Percentiles rank a stretch among this genome's conserved stretches.
Evolutionary conservation across 2,797 vertebrate species (phyloP).

Genomic region (Labroides dimidiatus): DNA sequence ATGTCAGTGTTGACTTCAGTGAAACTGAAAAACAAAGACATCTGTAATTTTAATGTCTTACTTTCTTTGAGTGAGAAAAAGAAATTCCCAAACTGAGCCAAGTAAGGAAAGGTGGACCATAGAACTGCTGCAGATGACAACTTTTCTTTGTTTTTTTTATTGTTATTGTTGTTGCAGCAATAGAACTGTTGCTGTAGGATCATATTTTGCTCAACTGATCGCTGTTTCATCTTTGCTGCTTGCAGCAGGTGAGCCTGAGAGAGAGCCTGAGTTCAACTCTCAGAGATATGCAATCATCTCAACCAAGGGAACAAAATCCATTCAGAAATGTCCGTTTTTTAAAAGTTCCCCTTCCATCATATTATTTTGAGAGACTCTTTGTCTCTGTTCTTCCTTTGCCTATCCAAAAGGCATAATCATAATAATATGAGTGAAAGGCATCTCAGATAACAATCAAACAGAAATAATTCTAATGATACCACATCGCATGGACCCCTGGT

Average conservation of each 20-base stretch:
- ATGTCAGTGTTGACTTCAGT: neutral
- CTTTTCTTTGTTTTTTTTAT: slow-evolving; percentile 12
- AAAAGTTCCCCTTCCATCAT: too few relatives aligned
- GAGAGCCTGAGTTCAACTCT: slow-evolving; percentile 49
- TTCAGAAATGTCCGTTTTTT: slow-evolving; percentile 16
- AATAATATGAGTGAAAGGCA: slow-evolving; percentile 27
- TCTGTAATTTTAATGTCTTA: neutral
- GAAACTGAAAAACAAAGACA: neutral
- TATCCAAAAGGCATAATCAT: slow-evolving; percentile 21
- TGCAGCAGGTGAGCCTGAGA: slow-evolving; percentile 49
- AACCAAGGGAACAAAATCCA: slow-evolving; percentile 30
- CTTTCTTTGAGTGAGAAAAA: too few relatives aligned
- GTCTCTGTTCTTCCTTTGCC: neutral
- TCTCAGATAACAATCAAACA: slow-evolving; percentile 30
- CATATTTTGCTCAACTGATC: slow-evolving; percentile 29
- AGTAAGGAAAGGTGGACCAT: slow-evolving; percentile 16
- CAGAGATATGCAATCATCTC: slow-evolving; percentile 71
- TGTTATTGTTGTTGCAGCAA: slow-evolving; percentile 33
- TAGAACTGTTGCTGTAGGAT: slow-evolving; percentile 27
- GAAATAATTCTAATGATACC: slow-evolving; percentile 16
- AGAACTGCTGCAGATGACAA: slow-evolving; percentile 10
- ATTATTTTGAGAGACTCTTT: slow-evolving; percentile 4
- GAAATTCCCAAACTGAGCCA: slow-evolving; percentile 14
- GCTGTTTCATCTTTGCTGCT: slow-evolving; percentile 46
- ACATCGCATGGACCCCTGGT: too few relatives aligned